Base-by-base conservation (phyloP, 2,888 invertebrate species). In the Parochlus steinenii region DNA sequence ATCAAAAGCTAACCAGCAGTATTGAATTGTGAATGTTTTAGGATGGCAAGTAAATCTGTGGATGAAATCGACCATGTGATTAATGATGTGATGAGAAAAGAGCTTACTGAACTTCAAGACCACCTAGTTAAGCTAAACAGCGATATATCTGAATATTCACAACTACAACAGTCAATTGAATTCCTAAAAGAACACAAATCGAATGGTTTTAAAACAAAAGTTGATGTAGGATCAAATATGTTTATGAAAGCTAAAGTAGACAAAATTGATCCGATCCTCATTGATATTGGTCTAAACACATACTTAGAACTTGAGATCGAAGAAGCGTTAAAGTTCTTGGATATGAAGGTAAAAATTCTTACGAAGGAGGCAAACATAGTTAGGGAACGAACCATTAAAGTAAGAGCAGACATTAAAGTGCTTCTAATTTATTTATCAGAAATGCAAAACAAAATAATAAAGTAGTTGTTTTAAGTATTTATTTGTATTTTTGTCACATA, bases 151-250 rank as follows among this genome's bases (percentile, higher is more conserved):
- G 83, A 85, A 48, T 72, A 75, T 41, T 55, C 74, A 6, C 79
- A 83, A 48, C 63, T 86, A 28, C 74, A 75, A 51, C 74, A 72
- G 37, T 65, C 72, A 1, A 65, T 86, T 15, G 67, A 74, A 50
- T 69, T 74, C 1, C 55, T 82, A 4, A 64, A 64, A 22, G 58
- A 62, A 3, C 50, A 64, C 1, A 61, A 69, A 30, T 62, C 67
- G 5, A 58, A 61, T 40, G 66, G 66, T 18, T 61, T 74, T 32
- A 74, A 74, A 47, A 74, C 76, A 0, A 67, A 75, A 57, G 67
- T 87, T 17, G 80, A 87, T 51, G 58, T 89, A 19, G 87, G 87
- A n/a, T 76, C 78, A 45, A 80, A 78, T 52, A 77, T 85, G 44
- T 87, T 80, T 47, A 73, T 81, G 52, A 76, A 85, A 53, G 82